phyloP scores from a whole-genome alignment of 2,113 vertebrate genomes.

The Pterocles gutturalis region DNA sequence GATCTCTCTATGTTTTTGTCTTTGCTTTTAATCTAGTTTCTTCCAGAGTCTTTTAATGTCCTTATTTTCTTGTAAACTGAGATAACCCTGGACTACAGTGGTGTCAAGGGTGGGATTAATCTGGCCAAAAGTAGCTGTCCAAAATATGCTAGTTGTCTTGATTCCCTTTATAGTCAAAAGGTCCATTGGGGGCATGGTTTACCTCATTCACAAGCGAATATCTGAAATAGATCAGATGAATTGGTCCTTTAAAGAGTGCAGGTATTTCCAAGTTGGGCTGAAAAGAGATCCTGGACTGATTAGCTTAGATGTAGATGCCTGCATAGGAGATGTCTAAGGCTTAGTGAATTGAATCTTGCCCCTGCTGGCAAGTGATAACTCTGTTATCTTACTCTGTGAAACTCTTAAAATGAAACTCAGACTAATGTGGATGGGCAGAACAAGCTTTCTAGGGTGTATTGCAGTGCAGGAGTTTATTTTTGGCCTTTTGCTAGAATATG shows the following conservation, averaged over 20 bases:
- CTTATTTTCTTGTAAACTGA: not conserved
- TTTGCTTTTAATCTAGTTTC: not conserved
- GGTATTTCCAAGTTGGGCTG: rapidly evolving
- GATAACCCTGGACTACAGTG: not conserved
- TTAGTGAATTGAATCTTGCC: not conserved
- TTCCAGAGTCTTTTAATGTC: not conserved
- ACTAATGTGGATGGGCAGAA: not conserved
- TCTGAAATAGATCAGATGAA: not conserved
- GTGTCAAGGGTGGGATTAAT: not conserved
- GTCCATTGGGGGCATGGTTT: not conserved
- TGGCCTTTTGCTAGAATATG: not conserved
- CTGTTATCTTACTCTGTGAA: not conserved
- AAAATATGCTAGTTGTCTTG: not conserved
- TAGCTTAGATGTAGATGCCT: not conserved
- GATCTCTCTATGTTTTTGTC: not conserved
- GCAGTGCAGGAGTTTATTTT: not conserved
- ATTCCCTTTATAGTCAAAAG: not conserved
- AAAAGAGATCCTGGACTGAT: not conserved
- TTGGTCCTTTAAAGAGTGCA: not conserved
- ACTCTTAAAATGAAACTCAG: not conserved
- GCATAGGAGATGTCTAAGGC: not conserved
- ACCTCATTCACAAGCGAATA: not conserved
- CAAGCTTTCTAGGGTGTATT: not conserved
- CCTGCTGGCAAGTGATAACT: not conserved
- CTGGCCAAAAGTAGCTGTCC: not conserved